Conservation (phyloP, 2,888 invertebrate species). For the Drosophila flavopinicola region DNA sequence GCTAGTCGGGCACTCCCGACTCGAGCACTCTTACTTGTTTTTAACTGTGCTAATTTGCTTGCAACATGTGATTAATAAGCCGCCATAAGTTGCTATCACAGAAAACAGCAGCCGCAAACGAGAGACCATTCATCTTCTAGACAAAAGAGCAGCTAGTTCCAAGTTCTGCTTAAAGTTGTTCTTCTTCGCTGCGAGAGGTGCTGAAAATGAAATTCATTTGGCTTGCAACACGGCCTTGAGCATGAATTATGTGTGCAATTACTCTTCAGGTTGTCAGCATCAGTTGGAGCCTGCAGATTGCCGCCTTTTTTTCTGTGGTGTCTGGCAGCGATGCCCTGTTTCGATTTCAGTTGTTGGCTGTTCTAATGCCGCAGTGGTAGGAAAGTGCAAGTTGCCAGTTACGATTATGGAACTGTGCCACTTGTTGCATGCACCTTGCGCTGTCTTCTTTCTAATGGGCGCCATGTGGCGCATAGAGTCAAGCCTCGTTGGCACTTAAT, state of each 20-base stretch:
- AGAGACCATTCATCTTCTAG: conserved; percentile 71
- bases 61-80: conserved; percentile 73
- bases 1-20: too few species aligned
- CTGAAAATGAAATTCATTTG: conserved; percentile 77
- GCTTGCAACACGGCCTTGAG: conserved; percentile 73
- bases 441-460: conserved; percentile 66
- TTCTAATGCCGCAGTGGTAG: conserved; percentile 63
- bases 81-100: conserved; percentile 72
- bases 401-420: conserved; percentile 72
- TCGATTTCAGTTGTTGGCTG: conserved; percentile 21
- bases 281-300: neutral
- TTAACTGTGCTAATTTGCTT: conserved; percentile 67
- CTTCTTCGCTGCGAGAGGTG: conserved; percentile 56
- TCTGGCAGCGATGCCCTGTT: conserved; percentile 17
- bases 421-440: conserved; percentile 48
- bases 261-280: conserved; percentile 69
- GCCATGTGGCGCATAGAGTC: conserved; percentile 20
- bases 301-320: neutral
- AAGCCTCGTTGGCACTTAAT: conserved; percentile 60
- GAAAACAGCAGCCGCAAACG: conserved; percentile 60
- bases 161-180: conserved; percentile 21
- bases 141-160: conserved; percentile 63
- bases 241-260: conserved; percentile 80
- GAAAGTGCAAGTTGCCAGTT: conserved; percentile 71
- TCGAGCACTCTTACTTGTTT: too few species aligned